A percentile compares a stretch with the other conserved stretches of the same genome.
Conservation (phyloP, 2,113 vertebrate genomes). For the Chaetorhynchus papuensis region DNA sequence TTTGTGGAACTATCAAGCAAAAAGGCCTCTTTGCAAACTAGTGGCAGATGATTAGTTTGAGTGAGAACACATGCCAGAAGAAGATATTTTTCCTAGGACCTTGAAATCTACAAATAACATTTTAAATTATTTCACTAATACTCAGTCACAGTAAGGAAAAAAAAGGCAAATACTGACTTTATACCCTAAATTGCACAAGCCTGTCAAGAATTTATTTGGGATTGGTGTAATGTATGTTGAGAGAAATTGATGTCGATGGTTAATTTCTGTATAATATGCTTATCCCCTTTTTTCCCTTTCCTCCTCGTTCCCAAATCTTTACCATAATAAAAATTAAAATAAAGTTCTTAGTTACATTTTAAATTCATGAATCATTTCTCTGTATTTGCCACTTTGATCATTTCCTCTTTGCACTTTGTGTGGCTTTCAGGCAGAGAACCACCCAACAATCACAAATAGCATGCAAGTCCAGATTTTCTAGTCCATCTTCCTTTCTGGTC, state of each 20-base stretch:
- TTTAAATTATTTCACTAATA: slow-evolving; percentile 51
- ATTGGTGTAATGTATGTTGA: background rate
- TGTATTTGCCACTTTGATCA: background rate
- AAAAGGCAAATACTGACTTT: background rate
- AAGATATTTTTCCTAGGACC: slow-evolving; percentile 49
- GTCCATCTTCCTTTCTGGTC: background rate
- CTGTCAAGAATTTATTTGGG: background rate
- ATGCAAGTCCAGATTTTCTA: background rate
- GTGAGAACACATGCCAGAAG: slow-evolving; percentile 36
- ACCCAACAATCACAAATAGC: background rate
- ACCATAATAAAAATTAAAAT: background rate
- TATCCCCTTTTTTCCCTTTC: background rate
- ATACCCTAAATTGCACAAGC: background rate
- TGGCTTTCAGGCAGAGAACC: background rate
- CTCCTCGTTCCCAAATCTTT: background rate
- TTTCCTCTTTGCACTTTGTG: background rate
- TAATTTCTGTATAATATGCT: background rate
- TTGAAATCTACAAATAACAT: slow-evolving; percentile 51
- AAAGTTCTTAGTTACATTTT: background rate
- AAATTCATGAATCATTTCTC: background rate
- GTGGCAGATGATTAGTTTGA: slow-evolving; percentile 36
- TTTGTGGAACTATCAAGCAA: slow-evolving; percentile 26
- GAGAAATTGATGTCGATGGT: background rate
- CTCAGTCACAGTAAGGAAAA: background rate
- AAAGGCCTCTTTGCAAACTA: slow-evolving; percentile 21